Conservation (phyloP, 2,888 invertebrate genomes). For the Lacanobia wlatinum region DNA sequence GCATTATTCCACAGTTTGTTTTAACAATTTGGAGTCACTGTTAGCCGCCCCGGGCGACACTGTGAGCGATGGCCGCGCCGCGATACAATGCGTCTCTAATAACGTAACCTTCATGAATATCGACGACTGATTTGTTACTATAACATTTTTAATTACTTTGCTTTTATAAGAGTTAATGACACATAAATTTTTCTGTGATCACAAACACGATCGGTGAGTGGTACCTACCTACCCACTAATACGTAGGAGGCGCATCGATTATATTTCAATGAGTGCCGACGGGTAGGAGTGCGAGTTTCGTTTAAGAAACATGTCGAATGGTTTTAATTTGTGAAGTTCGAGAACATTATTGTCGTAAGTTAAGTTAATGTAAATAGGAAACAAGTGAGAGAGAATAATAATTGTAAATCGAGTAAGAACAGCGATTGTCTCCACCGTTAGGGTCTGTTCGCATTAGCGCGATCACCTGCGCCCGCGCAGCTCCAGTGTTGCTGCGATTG, state of each 20-base stretch:
- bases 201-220: constrained; percentile 21
- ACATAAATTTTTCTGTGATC: constrained; percentile 48
- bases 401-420: constrained; percentile 49
- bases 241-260: constrained; percentile 31
- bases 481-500: constrained; percentile 18
- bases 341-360: constrained; percentile 14
- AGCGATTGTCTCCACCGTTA: constrained; percentile 17
- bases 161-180: constrained; percentile 63
- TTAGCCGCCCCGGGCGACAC: constrained; percentile 76
- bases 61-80: constrained; percentile 61
- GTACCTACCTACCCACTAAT: background rate
- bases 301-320: constrained; percentile 4
- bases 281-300: background rate
- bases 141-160: constrained; percentile 73
- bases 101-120: constrained; percentile 69
- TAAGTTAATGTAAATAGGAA: constrained; percentile 49
- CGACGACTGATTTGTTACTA: constrained; percentile 72
- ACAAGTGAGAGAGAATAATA: constrained; percentile 50
- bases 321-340: constrained; percentile 30
- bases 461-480: constrained; percentile 7
- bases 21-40: constrained; percentile 74
- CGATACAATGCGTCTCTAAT: constrained; percentile 72
- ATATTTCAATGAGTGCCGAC: background rate
- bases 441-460: constrained; percentile 33
- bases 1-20: constrained; percentile 81